Evolutionary conservation across 1,140 invertebrate species (phyloP), one percentile per base, ranked within the genome.

Genomic region (Ptiloglossa arizonensis): DNA sequence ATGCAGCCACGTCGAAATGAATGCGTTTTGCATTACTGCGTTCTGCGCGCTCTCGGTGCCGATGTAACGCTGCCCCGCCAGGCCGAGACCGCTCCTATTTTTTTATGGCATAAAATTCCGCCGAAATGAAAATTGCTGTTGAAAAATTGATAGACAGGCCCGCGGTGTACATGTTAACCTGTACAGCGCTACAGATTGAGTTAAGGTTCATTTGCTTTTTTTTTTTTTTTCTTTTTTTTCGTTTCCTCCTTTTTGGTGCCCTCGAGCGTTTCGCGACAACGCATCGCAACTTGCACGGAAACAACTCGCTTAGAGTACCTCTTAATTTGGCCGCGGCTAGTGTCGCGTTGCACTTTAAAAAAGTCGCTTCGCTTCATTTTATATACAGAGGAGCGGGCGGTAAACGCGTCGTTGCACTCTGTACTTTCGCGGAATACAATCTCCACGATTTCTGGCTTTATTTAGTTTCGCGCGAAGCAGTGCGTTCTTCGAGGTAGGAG

Each of bases 121-220:
- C 50, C 86, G 83, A 83, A 87, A 88, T 87, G 85, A 88, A 84
- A 87, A 88, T 88, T 88, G 85, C 87, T 87, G 81, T 82, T 88
- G 85, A 87, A 88, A 88, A 86, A 86, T 88, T 87, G 83, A 88
- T 86, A 82, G 81, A 78, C 69, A 76, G 76, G 56, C 83, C 70
- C 57, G 62, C 69, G 63, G 52, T 35, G 67, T 52, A 57, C 64
- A 81, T 70, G 71, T 44, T 48, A 35, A 62, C 77, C 52, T 72
- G 56, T 67, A 59, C 67, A 68, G 57, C 73, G 70, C 73, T 71
- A 75, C 73, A 86, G 86, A 87, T 86, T 85, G 84, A 82, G 84
- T 86, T 85, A 85, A 86, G 68, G 80, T 77, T 82, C 72, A 54
- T 69, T 84, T 75, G 71, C 74, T 81, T 76, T 72, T 44, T 62